A percentile compares a stretch with the other conserved stretches of the same genome.
These are phyloP conservation scores for Labia minor DNA, from an alignment of 2,888 invertebrate species.

Conservation along the genomic window DNA sequence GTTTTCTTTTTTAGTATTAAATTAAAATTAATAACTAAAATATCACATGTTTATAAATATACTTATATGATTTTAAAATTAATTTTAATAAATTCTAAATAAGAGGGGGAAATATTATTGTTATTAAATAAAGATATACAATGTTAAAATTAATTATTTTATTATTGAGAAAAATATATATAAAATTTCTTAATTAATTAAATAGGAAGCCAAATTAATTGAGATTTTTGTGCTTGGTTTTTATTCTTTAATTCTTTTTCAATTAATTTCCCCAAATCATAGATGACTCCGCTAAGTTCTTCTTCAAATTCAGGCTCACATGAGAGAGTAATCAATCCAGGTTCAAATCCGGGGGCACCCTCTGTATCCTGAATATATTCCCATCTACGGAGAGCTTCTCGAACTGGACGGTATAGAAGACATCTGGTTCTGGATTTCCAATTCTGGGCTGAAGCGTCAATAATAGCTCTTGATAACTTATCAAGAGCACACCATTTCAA, in stretches of 20 bases:
- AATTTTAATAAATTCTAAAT: no score
- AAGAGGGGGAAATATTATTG: no score
- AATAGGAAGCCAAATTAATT: not conserved
- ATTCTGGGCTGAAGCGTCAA: not conserved
- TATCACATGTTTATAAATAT: no score
- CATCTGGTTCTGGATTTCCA: not conserved
- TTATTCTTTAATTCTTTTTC: not conserved
- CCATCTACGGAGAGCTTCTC: constrained; percentile 8
- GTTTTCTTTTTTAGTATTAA: no score
- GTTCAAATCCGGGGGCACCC: constrained; percentile 13
- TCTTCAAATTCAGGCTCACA: constrained; percentile 15
- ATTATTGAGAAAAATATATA: not conserved
- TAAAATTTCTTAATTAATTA: not conserved
- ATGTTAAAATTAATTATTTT: not conserved
- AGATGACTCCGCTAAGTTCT: not conserved
- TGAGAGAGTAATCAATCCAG: not conserved
- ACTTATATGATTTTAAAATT: no score
- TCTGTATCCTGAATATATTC: constrained; percentile 14
- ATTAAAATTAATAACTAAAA: no score
- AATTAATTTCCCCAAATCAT: not conserved
- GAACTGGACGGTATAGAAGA: not conserved
- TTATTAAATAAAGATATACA: no score
- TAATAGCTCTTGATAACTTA: not conserved
- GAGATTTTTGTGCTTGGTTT: not conserved
- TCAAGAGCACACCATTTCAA: not conserved